Percentiles rank a stretch among this genome's conserved stretches.
Evolutionary conservation across 53 echinoderm and acorn worm species (phyloP).

Genomic region (Holothuria scabra): DNA sequence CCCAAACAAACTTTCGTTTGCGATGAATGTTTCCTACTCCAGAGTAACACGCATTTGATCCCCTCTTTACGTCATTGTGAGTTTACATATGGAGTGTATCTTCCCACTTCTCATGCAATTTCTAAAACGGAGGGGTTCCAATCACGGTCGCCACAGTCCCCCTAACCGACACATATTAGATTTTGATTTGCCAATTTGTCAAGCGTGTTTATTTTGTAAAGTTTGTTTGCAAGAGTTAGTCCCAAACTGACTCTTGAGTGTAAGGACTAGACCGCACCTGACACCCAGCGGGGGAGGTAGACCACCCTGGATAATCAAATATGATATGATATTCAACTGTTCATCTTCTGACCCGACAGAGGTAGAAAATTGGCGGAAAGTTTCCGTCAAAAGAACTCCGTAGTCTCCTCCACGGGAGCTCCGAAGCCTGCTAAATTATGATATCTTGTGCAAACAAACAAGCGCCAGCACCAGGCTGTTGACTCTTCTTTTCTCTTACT

Average conservation of each 20-base stretch:
- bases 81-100: constrained; percentile 43
- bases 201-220: constrained; percentile 52
- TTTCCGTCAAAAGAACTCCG: constrained; percentile 47
- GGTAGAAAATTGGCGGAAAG: constrained; percentile 53
- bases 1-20: no score
- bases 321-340: constrained; percentile 54
- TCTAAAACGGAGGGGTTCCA: constrained; percentile 53
- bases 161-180: constrained; percentile 50
- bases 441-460: constrained; percentile 57
- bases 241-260: neutral
- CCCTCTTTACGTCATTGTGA: neutral
- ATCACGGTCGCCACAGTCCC: constrained; percentile 31
- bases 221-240: constrained; percentile 49
- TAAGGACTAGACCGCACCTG: constrained; percentile 51
- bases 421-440: constrained; percentile 41
- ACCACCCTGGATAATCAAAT: constrained; percentile 56
- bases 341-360: constrained; percentile 39
- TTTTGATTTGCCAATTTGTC: constrained; percentile 58
- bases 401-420: constrained; percentile 40
- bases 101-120: constrained; percentile 50
- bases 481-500: constrained; percentile 51
- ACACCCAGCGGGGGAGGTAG: constrained; percentile 42
- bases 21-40: no score
- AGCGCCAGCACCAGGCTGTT: constrained; percentile 42
- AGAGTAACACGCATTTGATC: neutral